Evolutionary conservation across 1,140 invertebrate genomes (phyloP).

Genomic region (Hormaphis cornu): DNA sequence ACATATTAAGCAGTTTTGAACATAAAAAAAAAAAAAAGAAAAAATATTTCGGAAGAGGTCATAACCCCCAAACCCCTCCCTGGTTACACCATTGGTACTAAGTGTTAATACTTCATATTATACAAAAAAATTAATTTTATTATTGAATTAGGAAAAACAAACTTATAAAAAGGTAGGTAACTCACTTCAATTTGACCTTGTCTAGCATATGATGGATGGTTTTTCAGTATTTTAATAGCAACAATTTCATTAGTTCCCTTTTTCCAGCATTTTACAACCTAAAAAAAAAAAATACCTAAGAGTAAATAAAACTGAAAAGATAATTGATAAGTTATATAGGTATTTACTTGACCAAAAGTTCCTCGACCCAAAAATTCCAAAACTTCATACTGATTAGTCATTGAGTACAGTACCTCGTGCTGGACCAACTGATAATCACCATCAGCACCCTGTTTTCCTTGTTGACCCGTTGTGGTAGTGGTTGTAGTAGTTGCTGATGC

Average conservation of each 20-base stretch:
- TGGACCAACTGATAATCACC: conserved; percentile 97
- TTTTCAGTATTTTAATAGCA: conserved; percentile 99
- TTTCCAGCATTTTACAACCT: conserved; percentile 99
- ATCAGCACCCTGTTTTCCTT: conserved; percentile 50
- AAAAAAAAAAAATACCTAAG: conserved; percentile 35
- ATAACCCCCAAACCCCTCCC: too few relatives aligned
- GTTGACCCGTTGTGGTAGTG: conserved; percentile 50
- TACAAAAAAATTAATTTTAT: too few relatives aligned
- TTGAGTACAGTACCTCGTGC: conserved; percentile 91
- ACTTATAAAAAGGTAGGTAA: background rate
- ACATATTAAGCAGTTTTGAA: too few relatives aligned
- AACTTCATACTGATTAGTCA: conserved; percentile 88
- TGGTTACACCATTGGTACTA: too few relatives aligned
- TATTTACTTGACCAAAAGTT: conserved; percentile 83
- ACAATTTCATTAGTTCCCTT: conserved; percentile 99
- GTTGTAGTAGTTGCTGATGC: conserved; percentile 59
- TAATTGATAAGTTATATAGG: background rate
- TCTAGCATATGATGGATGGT: conserved; percentile 98
- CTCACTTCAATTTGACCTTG: conserved; percentile 98
- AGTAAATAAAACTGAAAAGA: background rate
- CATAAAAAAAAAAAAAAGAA: too few relatives aligned
- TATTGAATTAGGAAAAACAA: too few relatives aligned
- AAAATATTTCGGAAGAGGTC: too few relatives aligned
- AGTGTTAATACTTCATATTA: too few relatives aligned
- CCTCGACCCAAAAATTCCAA: conserved; percentile 96